Evolutionary conservation across 1,140 invertebrate genomes (phyloP).

Genomic region (Agrypnia vestita): DNA sequence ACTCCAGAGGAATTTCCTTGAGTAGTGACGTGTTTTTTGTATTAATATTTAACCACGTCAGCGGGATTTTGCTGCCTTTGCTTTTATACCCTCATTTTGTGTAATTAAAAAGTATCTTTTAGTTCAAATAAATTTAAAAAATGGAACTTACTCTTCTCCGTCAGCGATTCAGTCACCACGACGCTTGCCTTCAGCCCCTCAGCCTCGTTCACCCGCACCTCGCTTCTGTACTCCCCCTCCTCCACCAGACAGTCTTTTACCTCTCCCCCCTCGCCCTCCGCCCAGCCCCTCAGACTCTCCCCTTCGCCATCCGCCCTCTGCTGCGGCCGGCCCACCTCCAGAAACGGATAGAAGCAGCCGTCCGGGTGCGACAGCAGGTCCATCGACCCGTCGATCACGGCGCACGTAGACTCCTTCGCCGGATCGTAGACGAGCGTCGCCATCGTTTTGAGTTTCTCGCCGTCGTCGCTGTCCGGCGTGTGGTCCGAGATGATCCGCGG

Average conservation of each 20-base stretch:
- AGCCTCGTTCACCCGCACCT: conserved; percentile 62
- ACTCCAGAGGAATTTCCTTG: too few species aligned
- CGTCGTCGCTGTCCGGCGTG: conserved; percentile 2
- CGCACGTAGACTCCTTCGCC: conserved; percentile 64
- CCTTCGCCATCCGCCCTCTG: background rate
- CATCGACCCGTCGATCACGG: conserved; percentile 65
- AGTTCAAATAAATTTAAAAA: too few species aligned
- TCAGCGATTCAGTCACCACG: conserved; percentile 65
- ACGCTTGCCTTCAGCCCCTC: conserved; percentile 63
- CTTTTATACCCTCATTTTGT: too few species aligned
- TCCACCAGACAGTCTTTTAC: conserved; percentile 62
- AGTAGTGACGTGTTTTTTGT: too few species aligned
- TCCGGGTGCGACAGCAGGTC: conserved; percentile 61
- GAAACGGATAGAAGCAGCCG: conserved; percentile 63
- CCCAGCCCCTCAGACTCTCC: conserved; percentile 56
- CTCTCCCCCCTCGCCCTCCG: conserved; percentile 45
- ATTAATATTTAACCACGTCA: too few species aligned
- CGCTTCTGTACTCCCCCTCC: conserved; percentile 63
- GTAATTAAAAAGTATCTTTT: too few species aligned
- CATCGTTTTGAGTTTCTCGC: conserved; percentile 14
- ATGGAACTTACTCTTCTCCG: conserved; percentile 65
- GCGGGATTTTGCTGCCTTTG: too few species aligned
- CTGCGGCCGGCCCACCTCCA: conserved; percentile 54
- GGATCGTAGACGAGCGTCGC: conserved; percentile 65
- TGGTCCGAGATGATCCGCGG: conserved; percentile 27